Evolutionary conservation across 2,888 invertebrate genomes (phyloP), one percentile per base, ranked within the genome.

Genomic region (Slavum lentiscoides): DNA sequence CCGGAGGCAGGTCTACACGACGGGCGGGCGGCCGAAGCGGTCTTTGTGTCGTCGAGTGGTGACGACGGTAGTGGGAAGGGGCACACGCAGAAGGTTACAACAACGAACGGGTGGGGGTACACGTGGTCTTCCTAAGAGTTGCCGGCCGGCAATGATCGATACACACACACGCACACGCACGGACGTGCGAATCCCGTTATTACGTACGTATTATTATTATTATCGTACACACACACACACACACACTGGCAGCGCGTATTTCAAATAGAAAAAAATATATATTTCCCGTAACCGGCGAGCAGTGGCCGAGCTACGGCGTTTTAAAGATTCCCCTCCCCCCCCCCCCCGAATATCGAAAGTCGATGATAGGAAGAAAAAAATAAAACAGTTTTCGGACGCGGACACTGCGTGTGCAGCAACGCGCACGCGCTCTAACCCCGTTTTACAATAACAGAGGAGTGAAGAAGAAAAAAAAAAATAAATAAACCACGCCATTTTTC

Each of bases 141-240:
- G 62, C 69, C 77, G 77, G 77, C 77, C 77, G 69, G 62, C 77
- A 62, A 69, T 77, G 61, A 77, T 69, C 69, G 61, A 69, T 77
- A 77, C 77, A 19, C 62, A 8, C 64, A 11, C 49, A 49, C 53
- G n/a, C 23, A 30, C 70, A 37, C 30, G 19, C 53, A 55, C 49
- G 49, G 53, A n/a, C 43, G 23, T 53, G 43, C 58, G 58, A 67
- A 8, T 68, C 59, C 76, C 76, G 76, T 67, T 76, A 67, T 67
- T 53, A 37, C 43, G 67, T 75, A 59, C 43, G 58, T 30, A 30
- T 30, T 30, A 30, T 30, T 4, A 30, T 30, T n/a, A n/a, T n/a
- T n/a, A n/a, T n/a, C n/a, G n/a, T n/a, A n/a, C n/a, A n/a, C n/a
- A n/a, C n/a, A n/a, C n/a, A n/a, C n/a, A n/a, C 59, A 68, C 30